A percentile compares a stretch with the other conserved stretches of the same genome.
Conservation (phyloP, 2,888 invertebrate genomes). For the Meteorus cinctellus region DNA sequence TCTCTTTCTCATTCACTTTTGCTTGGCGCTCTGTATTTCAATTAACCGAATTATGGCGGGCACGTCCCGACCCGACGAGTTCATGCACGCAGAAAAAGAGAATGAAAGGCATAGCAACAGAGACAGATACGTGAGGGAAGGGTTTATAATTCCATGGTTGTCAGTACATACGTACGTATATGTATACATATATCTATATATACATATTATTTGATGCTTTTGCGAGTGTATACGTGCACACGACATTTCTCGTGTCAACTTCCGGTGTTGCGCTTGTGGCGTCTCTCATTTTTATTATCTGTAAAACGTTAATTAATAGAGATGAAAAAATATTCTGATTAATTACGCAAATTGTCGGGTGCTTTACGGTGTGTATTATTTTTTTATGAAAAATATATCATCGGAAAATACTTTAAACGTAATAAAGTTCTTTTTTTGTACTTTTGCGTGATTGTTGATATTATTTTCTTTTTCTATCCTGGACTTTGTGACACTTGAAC, state of each 20-base stretch:
- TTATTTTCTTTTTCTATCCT: not conserved
- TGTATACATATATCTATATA: not conserved
- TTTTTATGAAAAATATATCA: not conserved
- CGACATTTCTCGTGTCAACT: conserved; percentile 57
- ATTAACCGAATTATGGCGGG: conserved; percentile 67
- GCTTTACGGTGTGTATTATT: not conserved
- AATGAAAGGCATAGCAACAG: conserved; percentile 41
- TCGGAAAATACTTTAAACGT: not conserved
- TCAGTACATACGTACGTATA: not conserved
- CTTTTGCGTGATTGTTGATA: not conserved
- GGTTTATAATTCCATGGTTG: conserved; percentile 48
- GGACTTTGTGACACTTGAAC: not conserved
- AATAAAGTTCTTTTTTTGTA: not conserved
- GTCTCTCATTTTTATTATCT: conserved; percentile 18
- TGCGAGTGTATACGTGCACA: conserved; percentile 19
- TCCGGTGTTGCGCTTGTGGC: conserved; percentile 54
- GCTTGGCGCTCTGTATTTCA: conserved; percentile 56
- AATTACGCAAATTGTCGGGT: not conserved
- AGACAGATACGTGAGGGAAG: conserved; percentile 30
- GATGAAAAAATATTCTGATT: conserved; percentile 23
- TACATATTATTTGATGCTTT: not conserved
- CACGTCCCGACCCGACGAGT: conserved; percentile 53
- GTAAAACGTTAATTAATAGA: conserved; percentile 14
- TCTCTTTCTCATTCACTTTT: conserved; percentile 20
- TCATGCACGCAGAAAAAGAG: conserved; percentile 47